Evolutionary conservation across 2,113 vertebrate genomes (phyloP), one percentile per base, ranked within the genome.

Genomic region (Psilopogon haemacephalus): DNA sequence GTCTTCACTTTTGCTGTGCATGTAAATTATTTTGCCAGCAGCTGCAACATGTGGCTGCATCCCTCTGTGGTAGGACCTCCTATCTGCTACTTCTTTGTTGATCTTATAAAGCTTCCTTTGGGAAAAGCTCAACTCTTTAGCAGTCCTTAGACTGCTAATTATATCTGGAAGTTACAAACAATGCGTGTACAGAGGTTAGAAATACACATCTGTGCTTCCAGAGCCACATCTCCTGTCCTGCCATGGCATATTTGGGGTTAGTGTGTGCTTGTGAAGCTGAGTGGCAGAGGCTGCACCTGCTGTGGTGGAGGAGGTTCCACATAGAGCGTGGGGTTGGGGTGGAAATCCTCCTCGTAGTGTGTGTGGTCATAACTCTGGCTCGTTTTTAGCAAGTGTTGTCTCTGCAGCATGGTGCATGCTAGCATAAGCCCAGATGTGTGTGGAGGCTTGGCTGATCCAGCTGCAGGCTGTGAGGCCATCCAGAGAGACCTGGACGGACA

Each of bases 321-420:
- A 50, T 50, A 50, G 9, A 26, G 24, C 12, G 12, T 56, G 14
- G n/a, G 5, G 1, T 0, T 4, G 13, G 20, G 3, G 16, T 9
- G 1, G 67, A 79, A 54, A 54, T n/a, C 5, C 13, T 54, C 9
- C 8, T 12, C 5, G 2, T 40, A 2, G 6, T 73, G 85, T 54
- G 20, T 54, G 24, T 35, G 44, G 35, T 68, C 9, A 0, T 35
- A 23, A 42, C 20, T 81, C 14, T 20, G 37, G 10, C 23, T 38
- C 17, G 18, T 37, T 71, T 55, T 50, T 48, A 55, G 14, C 32
- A 42, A 54, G 12, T 1, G 0, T 27, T 81, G n/a, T 67, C 37
- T 33, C 37, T 68, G 54, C 58, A 81, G 23, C 68, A 69, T 0
- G 0, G 10, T 33, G n/a, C 56, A 37, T 75, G 21, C 26, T 3